These are phyloP conservation scores for Circaetus gallicus DNA, from an alignment of 2,113 vertebrate species.

Conservation along the genomic window DNA sequence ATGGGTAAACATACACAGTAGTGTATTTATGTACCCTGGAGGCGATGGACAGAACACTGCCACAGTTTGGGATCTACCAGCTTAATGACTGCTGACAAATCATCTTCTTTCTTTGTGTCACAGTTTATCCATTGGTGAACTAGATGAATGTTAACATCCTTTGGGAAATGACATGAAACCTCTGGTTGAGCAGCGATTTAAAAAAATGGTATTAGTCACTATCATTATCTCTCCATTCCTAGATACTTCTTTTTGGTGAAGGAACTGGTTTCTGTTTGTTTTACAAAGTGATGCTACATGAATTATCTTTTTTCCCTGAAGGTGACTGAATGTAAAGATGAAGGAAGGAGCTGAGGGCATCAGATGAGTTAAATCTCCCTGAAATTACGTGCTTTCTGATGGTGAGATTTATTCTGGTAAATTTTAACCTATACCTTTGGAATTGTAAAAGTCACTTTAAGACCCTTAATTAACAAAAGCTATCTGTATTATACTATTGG, in stretches of 20 bases:
- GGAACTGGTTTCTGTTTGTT: background rate
- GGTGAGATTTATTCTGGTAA: background rate
- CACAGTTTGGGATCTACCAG: background rate
- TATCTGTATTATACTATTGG: background rate
- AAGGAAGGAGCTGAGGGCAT: background rate
- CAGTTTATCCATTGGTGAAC: background rate
- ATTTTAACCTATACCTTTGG: background rate
- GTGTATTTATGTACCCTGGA: background rate
- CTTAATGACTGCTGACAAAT: background rate
- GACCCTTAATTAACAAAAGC: background rate
- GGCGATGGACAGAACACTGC: background rate
- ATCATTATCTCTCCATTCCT: background rate
- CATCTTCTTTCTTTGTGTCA: rapidly evolving
- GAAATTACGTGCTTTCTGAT: background rate
- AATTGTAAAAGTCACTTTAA: background rate
- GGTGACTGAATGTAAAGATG: background rate
- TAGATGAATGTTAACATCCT: background rate
- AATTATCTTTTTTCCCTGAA: background rate
- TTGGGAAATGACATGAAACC: background rate
- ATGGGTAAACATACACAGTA: background rate
- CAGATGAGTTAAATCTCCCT: background rate
- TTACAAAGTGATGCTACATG: background rate
- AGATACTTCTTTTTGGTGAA: background rate
- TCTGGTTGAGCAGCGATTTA: background rate
- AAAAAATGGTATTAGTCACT: background rate